Evolutionary conservation across 2,113 vertebrate species (phyloP), one percentile per base, ranked within the genome.

Genomic region (Leuciscus idus): DNA sequence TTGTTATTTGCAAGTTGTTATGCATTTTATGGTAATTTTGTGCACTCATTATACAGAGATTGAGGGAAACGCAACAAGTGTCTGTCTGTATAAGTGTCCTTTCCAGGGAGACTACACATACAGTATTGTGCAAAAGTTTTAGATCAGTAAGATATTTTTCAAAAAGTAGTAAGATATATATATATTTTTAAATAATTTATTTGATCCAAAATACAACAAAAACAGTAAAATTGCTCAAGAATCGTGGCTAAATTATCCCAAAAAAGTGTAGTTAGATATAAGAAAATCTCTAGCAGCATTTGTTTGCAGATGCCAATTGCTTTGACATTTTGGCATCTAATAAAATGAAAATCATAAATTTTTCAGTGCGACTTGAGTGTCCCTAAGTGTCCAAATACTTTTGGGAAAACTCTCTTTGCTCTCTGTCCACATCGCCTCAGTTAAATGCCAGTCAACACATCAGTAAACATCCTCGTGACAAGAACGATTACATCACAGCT

Each of bases 381-480:
- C 74, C 74, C 17, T 3, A 30, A 11, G 74, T 55, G 75, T 77
- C 17, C 75, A 77, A 77, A 77, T 52, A 77, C 75, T 52, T 55
- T 55, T 55, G 75, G 75, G 75, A 77, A 77, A 77, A 59, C 70
- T 70, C 62, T 33, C 62, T 33, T 28, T 39, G 30, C 33, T 70
- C 19, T 83, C 57, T 78, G 81, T 68, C 72, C 46, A 84, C 43
- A 55, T 87, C 26, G 2, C 15, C 28, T 72, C 52, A 62, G 70
- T 84, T 39, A 50, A 36, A 62, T 80, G 62, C 62, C 80, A 52
- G 26, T 83, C 73, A 81, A 48, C 64, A 57, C 64, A 73, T 72
- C 64, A 86, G 77, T 61, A 46, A 86, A 64, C 39, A 52, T 85
- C 75, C 52, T 17, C 23, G 17, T 21, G 39, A 84, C 64, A 85